phyloP scores from a whole-genome alignment of 37 sponge, comb jelly and placozoan species.

The Haliclona indistincta region DNA sequence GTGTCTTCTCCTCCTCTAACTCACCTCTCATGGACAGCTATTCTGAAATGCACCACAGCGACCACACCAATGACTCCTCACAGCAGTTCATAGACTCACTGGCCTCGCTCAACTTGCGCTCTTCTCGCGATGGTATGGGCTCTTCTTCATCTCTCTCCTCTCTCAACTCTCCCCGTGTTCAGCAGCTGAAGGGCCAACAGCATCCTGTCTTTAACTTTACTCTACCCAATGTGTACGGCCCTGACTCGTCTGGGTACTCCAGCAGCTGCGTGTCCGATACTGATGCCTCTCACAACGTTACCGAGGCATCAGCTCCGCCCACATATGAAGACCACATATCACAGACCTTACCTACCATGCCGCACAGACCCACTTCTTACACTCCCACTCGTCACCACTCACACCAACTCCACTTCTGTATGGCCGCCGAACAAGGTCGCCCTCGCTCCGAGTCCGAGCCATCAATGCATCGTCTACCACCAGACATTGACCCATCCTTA shows the following conservation, averaged over 20 bases:
- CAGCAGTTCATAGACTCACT: slow-evolving; percentile 34
- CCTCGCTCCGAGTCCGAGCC: slow-evolving; percentile 76
- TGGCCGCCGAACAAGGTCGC: slow-evolving; percentile 34
- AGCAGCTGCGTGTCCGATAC: slow-evolving; percentile 52
- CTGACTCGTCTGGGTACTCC: slow-evolving; percentile 64
- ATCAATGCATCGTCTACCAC: background rate
- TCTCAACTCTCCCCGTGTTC: slow-evolving; percentile 73
- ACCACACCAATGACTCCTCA: slow-evolving; percentile 36
- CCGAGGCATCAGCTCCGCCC: slow-evolving; percentile 37
- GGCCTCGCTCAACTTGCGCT: slow-evolving; percentile 36
- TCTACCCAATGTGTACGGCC: slow-evolving; percentile 23
- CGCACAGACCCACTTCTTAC: background rate
- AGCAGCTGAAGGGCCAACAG: background rate
- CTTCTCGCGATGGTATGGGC: slow-evolving; percentile 61
- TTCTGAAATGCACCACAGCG: slow-evolving; percentile 13
- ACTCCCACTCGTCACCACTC: slow-evolving; percentile 57
- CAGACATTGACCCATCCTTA: background rate
- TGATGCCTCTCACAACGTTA: background rate
- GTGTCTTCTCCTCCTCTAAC: slow-evolving; percentile 49
- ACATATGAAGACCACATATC: slow-evolving; percentile 34
- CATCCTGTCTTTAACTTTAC: slow-evolving; percentile 51
- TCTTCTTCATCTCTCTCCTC: slow-evolving; percentile 80
- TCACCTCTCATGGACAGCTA: slow-evolving; percentile 50
- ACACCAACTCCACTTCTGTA: slow-evolving; percentile 62
- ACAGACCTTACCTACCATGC: background rate